Evolutionary conservation across 2,888 invertebrate genomes (phyloP).

Genomic region (Heteromyza rotundicornis): DNA sequence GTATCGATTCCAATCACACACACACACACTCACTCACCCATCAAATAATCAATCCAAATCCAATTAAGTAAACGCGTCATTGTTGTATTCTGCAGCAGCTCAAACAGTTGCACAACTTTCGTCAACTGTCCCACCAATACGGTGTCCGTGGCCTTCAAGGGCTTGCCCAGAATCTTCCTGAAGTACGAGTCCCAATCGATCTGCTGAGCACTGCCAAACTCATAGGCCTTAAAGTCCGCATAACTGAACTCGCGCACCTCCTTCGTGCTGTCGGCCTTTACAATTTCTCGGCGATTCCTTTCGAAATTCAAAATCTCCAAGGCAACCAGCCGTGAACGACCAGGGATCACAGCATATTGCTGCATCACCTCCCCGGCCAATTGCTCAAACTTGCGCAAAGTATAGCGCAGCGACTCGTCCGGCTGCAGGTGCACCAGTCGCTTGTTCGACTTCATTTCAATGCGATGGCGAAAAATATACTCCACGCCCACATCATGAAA

Average conservation of each 20-base stretch:
- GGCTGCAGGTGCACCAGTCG: constrained; percentile 48
- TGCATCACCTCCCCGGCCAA: constrained; percentile 48
- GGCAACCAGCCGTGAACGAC: constrained; percentile 50
- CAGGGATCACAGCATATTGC: constrained; percentile 45
- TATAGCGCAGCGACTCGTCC: constrained; percentile 42
- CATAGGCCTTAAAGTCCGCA: constrained; percentile 41
- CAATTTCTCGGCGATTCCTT: constrained; percentile 49
- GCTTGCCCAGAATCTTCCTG: constrained; percentile 48
- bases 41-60: constrained; percentile 57
- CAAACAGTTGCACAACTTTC: constrained; percentile 47
- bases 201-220: constrained; percentile 36
- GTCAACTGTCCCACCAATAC: constrained; percentile 47
- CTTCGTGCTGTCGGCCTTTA: constrained; percentile 34
- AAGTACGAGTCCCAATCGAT: constrained; percentile 58
- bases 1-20: too few species aligned
- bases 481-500: constrained; percentile 56
- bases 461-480: constrained; percentile 50
- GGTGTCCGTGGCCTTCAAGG: constrained; percentile 43
- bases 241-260: constrained; percentile 47
- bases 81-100: constrained; percentile 49
- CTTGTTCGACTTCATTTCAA: constrained; percentile 54
- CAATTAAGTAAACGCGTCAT: constrained; percentile 51
- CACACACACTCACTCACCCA: constrained; percentile 42
- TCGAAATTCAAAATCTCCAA: constrained; percentile 56
- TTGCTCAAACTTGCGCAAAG: constrained; percentile 52